Evolutionary conservation across 37 sponge, comb jelly and placozoan genomes (phyloP).

Genomic region (Tethya wilhelma): DNA sequence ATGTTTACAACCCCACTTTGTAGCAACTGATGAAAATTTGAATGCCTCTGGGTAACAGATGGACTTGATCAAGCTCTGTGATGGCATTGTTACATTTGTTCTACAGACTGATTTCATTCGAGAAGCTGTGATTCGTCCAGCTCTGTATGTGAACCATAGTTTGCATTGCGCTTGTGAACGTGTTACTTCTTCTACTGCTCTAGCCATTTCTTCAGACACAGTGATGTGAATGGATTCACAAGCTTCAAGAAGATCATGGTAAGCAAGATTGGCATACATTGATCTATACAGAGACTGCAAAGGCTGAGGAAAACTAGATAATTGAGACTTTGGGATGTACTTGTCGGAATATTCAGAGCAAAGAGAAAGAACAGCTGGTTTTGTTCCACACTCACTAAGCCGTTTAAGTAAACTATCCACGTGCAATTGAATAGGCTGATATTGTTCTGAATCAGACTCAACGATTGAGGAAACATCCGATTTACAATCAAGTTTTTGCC

Average conservation of each 20-base stretch:
- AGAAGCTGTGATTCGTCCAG: constrained; percentile 42
- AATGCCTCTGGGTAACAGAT: constrained; percentile 47
- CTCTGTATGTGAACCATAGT: constrained; percentile 9
- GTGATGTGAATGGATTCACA: not conserved
- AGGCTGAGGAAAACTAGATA: constrained; percentile 12
- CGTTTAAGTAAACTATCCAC: not conserved
- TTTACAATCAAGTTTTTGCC: too few species aligned
- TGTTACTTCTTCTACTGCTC: constrained; percentile 12
- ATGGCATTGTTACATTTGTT: constrained; percentile 18
- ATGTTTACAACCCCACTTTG: constrained; percentile 53
- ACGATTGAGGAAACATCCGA: too few species aligned
- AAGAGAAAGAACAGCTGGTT: constrained; percentile 55
- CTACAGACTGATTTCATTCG: constrained; percentile 41
- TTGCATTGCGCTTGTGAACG: constrained; percentile 31
- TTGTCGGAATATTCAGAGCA: constrained; percentile 19
- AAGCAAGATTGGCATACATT: not conserved
- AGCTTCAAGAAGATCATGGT: not conserved
- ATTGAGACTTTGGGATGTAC: constrained; percentile 27
- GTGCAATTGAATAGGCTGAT: not conserved
- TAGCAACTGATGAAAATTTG: constrained; percentile 32
- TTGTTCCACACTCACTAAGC: constrained; percentile 16
- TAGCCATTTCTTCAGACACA: constrained; percentile 2
- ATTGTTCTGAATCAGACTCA: too few species aligned
- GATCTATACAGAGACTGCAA: constrained; percentile 29
- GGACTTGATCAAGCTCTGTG: constrained; percentile 30